Conservation (phyloP, 2,113 vertebrate genomes). For the Scophthalmus maximus region DNA sequence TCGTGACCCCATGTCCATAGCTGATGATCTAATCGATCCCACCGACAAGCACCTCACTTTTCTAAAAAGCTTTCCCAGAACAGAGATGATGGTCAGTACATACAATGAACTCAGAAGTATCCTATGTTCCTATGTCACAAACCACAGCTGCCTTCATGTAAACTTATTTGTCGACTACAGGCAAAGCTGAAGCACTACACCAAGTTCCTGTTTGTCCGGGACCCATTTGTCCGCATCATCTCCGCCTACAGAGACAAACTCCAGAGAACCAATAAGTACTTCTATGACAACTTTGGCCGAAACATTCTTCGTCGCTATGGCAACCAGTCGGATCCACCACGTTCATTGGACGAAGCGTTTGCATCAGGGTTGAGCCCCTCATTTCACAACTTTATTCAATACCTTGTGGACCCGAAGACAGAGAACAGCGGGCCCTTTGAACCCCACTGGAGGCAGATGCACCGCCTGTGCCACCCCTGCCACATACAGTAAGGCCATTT, state of each 20-base stretch:
- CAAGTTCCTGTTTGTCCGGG: conserved; percentile 61
- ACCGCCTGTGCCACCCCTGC: conserved; percentile 56
- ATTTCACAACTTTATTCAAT: conserved; percentile 60
- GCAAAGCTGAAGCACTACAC: conserved; percentile 57
- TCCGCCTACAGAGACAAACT: conserved; percentile 58
- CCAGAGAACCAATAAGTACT: fast-evolving
- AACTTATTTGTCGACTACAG: conserved; percentile 18
- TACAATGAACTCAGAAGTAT: neutral
- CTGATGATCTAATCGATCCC: neutral
- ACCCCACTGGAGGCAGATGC: conserved; percentile 61
- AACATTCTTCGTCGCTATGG: conserved; percentile 18
- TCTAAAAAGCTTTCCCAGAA: conserved; percentile 1
- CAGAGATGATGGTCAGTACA: conserved; percentile 40
- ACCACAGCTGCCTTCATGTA: neutral
- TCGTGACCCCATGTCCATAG: conserved; percentile 19
- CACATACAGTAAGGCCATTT: conserved; percentile 40
- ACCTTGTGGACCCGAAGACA: conserved; percentile 42
- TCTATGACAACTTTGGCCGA: neutral
- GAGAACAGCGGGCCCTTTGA: neutral
- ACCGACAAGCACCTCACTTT: fast-evolving
- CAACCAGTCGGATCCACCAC: neutral
- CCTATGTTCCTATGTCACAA: too few species aligned
- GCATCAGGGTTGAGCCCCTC: neutral
- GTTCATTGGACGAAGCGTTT: neutral
- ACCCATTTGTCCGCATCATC: conserved; percentile 61